These are phyloP conservation scores for Molothrus ater DNA, from an alignment of 2,797 vertebrate genomes.

Conservation along the genomic window DNA sequence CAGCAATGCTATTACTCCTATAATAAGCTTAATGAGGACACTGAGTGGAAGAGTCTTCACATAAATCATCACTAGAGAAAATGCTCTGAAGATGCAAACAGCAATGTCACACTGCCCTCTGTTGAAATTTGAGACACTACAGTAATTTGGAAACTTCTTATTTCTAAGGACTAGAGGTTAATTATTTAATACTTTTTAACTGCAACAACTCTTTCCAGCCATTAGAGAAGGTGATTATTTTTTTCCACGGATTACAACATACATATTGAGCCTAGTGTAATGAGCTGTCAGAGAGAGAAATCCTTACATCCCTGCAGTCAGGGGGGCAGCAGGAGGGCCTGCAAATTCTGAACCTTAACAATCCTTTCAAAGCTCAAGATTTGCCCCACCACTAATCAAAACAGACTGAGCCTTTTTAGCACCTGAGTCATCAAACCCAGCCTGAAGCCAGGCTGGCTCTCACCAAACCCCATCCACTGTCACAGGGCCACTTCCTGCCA, in stretches of 20 bases:
- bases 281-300: not conserved
- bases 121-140: constrained; percentile 41
- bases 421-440: not conserved
- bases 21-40: constrained; percentile 68
- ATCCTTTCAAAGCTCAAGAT: not conserved
- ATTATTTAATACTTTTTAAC: constrained; percentile 54
- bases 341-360: not conserved
- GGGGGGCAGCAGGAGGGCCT: not conserved
- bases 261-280: not conserved
- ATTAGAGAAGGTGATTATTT: constrained; percentile 27
- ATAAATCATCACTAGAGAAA: constrained; percentile 56
- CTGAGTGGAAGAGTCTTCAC: constrained; percentile 50
- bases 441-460: not conserved
- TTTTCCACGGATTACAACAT: not conserved
- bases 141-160: not conserved
- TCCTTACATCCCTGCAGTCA: not conserved
- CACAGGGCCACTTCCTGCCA: not conserved
- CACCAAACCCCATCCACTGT: not conserved
- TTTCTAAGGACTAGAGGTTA: constrained; percentile 50
- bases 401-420: not conserved
- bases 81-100: not conserved
- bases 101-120: constrained; percentile 73
- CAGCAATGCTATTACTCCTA: constrained; percentile 58
- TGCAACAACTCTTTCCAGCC: constrained; percentile 5
- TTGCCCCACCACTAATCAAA: not conserved